A percentile compares a stretch with the other conserved stretches of the same genome.
These are phyloP conservation scores for Drepana arcuata DNA, from an alignment of 1,140 invertebrate genomes.

Conservation along the genomic window DNA sequence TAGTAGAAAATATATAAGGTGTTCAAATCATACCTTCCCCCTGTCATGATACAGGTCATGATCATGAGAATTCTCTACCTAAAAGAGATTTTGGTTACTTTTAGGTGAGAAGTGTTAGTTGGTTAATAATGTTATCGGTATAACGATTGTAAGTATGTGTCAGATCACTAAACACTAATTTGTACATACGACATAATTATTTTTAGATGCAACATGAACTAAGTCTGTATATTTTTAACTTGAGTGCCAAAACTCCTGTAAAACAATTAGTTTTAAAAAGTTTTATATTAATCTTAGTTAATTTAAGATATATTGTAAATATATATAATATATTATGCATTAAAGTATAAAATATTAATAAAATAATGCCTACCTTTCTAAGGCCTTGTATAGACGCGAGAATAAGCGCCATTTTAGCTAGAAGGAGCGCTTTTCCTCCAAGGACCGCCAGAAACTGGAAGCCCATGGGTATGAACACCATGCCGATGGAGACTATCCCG, in stretches of 20 bases:
- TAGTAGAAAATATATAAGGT: no score
- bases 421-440: slow-evolving; percentile 81
- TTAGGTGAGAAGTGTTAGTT: no score
- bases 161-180: no score
- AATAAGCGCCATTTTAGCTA: slow-evolving; percentile 84
- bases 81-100: slow-evolving; percentile 46
- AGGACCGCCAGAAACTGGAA: slow-evolving; percentile 84
- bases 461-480: slow-evolving; percentile 81
- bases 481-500: slow-evolving; percentile 78
- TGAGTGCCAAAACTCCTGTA: no score
- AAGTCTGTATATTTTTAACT: no score
- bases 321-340: no score
- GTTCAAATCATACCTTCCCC: slow-evolving; percentile 50
- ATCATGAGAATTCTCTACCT: slow-evolving; percentile 49
- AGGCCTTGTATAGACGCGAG: slow-evolving; percentile 83
- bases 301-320: no score
- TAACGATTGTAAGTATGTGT: no score
- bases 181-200: no score
- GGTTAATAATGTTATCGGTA: slow-evolving; percentile 7
- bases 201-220: no score
- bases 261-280: no score
- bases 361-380: slow-evolving; percentile 73
- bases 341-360: no score
- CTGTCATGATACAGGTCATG: slow-evolving; percentile 52
- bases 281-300: slow-evolving; percentile 1